A percentile compares a stretch with the other conserved stretches of the same genome.
Evolutionary conservation across 2,888 invertebrate species (phyloP).

Genomic region (Trichopria drosophilae): DNA sequence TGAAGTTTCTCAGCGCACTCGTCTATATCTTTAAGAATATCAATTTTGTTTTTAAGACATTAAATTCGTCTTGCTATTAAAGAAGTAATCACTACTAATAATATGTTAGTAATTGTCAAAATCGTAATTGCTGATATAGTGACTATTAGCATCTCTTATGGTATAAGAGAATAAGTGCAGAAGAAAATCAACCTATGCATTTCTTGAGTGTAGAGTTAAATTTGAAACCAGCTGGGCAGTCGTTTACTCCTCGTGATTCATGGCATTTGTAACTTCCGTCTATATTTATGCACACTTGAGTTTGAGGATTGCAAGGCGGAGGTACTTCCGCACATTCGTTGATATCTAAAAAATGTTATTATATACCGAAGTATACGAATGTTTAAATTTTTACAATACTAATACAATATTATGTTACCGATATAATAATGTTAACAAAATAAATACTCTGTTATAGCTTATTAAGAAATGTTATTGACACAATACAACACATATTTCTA

Average conservation of each 20-base stretch:
- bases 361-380: no score
- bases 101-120: no score
- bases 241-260: slow-evolving; percentile 48
- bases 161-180: no score
- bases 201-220: slow-evolving; percentile 60
- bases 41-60: not conserved
- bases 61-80: not conserved
- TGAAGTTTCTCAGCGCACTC: slow-evolving; percentile 71
- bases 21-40: slow-evolving; percentile 68
- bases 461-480: no score
- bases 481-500: no score
- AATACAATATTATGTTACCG: no score
- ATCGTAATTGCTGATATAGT: no score
- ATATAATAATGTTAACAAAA: no score
- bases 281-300: slow-evolving; percentile 62
- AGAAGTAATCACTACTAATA: no score
- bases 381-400: no score
- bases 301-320: slow-evolving; percentile 59
- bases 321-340: slow-evolving; percentile 63
- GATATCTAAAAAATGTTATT: slow-evolving; percentile 63
- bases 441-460: no score
- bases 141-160: no score
- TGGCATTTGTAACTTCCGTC: slow-evolving; percentile 63
- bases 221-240: slow-evolving; percentile 64
- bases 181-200: slow-evolving; percentile 62